Percentiles rank a stretch among this genome's conserved stretches.
These are phyloP conservation scores for Cichladusa arquata DNA, from an alignment of 2,113 vertebrate species.

Conservation along the genomic window DNA sequence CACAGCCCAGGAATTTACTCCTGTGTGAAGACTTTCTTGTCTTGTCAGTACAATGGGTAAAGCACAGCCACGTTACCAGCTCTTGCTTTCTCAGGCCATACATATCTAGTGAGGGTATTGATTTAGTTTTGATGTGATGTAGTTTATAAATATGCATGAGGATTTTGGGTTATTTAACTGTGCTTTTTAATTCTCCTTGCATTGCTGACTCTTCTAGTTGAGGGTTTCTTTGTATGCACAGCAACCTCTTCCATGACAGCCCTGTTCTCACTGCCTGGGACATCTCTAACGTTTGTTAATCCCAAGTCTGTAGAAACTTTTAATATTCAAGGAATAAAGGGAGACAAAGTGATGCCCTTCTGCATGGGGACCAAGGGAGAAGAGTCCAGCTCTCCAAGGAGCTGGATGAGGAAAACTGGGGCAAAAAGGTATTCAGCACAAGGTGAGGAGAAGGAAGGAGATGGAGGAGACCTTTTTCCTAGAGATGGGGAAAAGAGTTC, in stretches of 20 bases:
- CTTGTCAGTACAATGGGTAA: not conserved
- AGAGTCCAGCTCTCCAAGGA: not conserved
- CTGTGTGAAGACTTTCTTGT: not conserved
- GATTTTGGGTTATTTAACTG: conserved; percentile 70
- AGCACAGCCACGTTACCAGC: not conserved
- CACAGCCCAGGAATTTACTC: not conserved
- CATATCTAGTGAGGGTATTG: conserved; percentile 64
- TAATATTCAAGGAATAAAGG: not conserved
- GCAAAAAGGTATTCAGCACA: not conserved
- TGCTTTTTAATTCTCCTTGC: conserved; percentile 74
- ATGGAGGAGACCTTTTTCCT: not conserved
- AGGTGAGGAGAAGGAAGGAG: not conserved
- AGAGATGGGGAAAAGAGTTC: not conserved
- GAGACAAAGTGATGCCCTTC: not conserved
- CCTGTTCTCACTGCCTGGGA: conserved; percentile 50
- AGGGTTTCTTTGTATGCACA: conserved; percentile 66
- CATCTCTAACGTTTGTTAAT: conserved; percentile 47
- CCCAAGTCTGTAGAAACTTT: conserved; percentile 15
- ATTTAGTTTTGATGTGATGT: conserved; percentile 68
- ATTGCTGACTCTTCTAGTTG: conserved; percentile 66
- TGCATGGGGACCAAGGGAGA: not conserved
- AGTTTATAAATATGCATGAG: conserved; percentile 80
- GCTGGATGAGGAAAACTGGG: not conserved
- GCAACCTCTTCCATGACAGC: conserved; percentile 43
- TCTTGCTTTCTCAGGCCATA: conserved; percentile 17